Evolutionary conservation across 2,888 invertebrate genomes (phyloP).

Genomic region (Frankliniella fusca): DNA sequence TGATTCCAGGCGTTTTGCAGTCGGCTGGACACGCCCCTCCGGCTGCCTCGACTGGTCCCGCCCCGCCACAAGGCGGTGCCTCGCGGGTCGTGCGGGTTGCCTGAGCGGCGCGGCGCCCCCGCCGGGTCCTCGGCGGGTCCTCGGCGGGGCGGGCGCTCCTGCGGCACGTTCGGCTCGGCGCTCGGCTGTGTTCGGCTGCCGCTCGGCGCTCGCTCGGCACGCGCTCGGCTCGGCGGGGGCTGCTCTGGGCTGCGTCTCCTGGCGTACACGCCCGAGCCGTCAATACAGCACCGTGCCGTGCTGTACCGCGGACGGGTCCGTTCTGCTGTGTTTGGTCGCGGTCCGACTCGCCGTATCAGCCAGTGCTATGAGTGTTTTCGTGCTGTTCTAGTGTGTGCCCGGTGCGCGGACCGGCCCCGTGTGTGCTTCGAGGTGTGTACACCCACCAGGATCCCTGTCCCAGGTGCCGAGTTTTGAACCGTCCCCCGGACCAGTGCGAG

Average conservation of each 20-base stretch:
- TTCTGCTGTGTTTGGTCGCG: not conserved
- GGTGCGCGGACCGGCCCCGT: not conserved
- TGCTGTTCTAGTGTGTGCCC: not conserved
- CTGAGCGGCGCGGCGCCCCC: not conserved
- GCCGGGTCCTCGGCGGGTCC: not conserved
- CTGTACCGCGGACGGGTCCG: constrained; percentile 11
- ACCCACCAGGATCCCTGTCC: not conserved
- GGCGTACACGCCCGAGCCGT: not conserved
- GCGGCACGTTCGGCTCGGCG: not conserved
- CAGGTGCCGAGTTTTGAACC: not conserved
- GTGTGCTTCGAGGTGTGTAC: not conserved
- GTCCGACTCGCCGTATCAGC: not conserved
- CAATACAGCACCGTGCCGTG: constrained; percentile 24
- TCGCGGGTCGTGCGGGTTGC: not conserved
- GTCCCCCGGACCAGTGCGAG: not conserved
- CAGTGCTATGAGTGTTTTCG: constrained; percentile 5
- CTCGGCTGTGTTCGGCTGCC: not conserved
- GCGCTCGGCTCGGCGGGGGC: constrained; percentile 6
- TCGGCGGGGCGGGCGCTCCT: not conserved
- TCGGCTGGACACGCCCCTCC: not conserved
- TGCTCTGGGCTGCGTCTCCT: not conserved
- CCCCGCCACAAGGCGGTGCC: not conserved
- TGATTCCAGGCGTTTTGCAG: too few species aligned
- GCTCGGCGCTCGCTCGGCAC: not conserved
- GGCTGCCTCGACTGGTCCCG: not conserved